Evolutionary conservation across 2,113 vertebrate species (phyloP), one percentile per base, ranked within the genome.

Genomic region (Oxyura jamaicensis): DNA sequence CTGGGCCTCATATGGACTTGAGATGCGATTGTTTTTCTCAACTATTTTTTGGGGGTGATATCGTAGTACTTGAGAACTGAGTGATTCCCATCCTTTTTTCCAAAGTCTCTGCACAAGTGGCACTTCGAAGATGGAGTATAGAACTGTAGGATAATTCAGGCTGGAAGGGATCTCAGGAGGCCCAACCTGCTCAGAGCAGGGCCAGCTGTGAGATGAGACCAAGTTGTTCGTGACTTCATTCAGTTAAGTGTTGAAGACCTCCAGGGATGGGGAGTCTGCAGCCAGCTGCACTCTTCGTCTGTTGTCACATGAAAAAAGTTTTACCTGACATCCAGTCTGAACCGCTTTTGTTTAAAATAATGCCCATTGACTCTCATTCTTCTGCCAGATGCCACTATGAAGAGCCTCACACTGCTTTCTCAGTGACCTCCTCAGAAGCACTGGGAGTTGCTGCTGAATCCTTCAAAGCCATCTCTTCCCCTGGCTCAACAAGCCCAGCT

Each of bases 51-150:
- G 72, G 8, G n/a, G 11, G 23, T 22, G 5, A n/a, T 83, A 14
- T 19, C 2, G 0, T 1, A 3, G 36, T 67, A 42, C 33, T 13
- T 2, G 3, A 42, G 28, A 3, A 7, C 35, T 56, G 36, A 55
- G 29, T 26, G 33, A 50, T 71, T 83, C 25, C 28, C 11, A 46
- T 44, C 7, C 22, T 42, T 80, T 74, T 23, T 17, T 95, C 65
- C 4, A 9, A 68, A 94, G 48, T 33, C 16, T 78, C 53, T 76
- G 26, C 41, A 11, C 15, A 41, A n/a, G 14, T 83, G 62, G 21
- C 42, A 65, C 8, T 67, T 72, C 20, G 28, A 65, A 60, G 63
- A 22, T 83, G 14, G 6, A 31, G 65, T 18, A 29, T 59, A 74
- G 42, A 26, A 53, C 29, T 79, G 41, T 11, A 48, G 63, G 50